Evolutionary conservation across 2,113 vertebrate species (phyloP).

Genomic region (Phoenicopterus ruber): DNA sequence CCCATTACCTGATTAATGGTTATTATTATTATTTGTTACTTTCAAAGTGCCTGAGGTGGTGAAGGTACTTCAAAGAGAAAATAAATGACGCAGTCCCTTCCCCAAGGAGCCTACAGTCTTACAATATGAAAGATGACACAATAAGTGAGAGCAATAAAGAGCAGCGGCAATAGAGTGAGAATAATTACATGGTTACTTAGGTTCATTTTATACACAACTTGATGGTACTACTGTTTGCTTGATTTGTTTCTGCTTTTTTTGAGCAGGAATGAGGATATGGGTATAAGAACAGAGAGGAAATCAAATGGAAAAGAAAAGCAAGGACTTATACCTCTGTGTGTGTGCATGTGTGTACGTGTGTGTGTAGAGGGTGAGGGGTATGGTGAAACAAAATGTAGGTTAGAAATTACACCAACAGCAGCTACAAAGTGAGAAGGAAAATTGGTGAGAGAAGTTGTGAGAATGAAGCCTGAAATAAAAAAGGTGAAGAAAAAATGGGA

Average conservation of each 20-base stretch:
- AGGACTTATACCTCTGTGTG: neutral
- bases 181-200: slow-evolving; percentile 63
- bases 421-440: neutral
- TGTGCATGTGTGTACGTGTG: too few relatives aligned
- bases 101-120: slow-evolving; percentile 39
- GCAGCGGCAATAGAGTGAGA: neutral
- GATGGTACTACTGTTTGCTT: slow-evolving; percentile 19
- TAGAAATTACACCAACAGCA: neutral
- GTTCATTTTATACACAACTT: slow-evolving; percentile 42
- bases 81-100: slow-evolving; percentile 29
- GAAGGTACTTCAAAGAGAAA: slow-evolving; percentile 50
- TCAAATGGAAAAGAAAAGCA: neutral
- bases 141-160: slow-evolving; percentile 55
- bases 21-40: slow-evolving; percentile 64
- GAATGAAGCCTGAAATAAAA: neutral
- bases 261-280: neutral
- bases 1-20: slow-evolving; percentile 36
- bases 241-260: slow-evolving; percentile 25
- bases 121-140: slow-evolving; percentile 55
- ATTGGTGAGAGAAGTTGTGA: neutral
- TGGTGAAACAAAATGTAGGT: neutral
- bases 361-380: neutral
- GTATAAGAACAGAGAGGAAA: neutral
- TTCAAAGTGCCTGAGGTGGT: slow-evolving; percentile 37
- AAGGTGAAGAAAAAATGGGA: neutral